Evolutionary conservation across 1,140 invertebrate genomes (phyloP).

Genomic region (Tetragnatha versicolor): DNA sequence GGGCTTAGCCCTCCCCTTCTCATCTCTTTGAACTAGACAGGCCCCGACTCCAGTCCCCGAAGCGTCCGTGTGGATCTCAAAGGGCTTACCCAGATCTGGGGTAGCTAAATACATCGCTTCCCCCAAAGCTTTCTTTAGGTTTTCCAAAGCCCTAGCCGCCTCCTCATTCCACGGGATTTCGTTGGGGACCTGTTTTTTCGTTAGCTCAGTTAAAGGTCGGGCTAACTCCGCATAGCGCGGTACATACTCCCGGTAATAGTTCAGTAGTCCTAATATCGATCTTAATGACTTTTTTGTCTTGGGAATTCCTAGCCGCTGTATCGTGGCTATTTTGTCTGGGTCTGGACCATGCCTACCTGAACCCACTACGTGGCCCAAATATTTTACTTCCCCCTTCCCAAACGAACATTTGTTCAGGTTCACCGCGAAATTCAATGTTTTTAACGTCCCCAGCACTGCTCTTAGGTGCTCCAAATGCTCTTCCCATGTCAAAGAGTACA

Average conservation of each 20-base stretch:
- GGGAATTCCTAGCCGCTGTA: conserved; percentile 58
- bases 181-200: neutral
- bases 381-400: conserved; percentile 56
- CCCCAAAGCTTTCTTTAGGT: neutral
- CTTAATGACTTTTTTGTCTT: conserved; percentile 2
- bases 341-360: conserved; percentile 61
- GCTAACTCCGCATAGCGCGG: neutral
- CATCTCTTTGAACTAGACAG: neutral
- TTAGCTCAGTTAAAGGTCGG: neutral
- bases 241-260: neutral
- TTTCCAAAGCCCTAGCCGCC: neutral
- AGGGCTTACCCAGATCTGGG: neutral
- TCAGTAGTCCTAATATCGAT: neutral
- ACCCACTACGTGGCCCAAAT: conserved; percentile 62
- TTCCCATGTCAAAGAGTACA: neutral
- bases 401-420: conserved; percentile 62
- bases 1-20: neutral
- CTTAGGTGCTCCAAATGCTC: conserved; percentile 37
- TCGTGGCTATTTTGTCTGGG: conserved; percentile 60
- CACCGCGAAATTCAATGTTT: conserved; percentile 53
- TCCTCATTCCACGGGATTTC: neutral
- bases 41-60: neutral
- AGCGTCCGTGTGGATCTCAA: neutral
- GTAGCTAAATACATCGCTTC: neutral
- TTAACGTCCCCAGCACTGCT: conserved; percentile 56